These are phyloP conservation scores for Gyrodactylus bullatarudis DNA, from an alignment of 1,140 invertebrate species.

Conservation along the genomic window DNA sequence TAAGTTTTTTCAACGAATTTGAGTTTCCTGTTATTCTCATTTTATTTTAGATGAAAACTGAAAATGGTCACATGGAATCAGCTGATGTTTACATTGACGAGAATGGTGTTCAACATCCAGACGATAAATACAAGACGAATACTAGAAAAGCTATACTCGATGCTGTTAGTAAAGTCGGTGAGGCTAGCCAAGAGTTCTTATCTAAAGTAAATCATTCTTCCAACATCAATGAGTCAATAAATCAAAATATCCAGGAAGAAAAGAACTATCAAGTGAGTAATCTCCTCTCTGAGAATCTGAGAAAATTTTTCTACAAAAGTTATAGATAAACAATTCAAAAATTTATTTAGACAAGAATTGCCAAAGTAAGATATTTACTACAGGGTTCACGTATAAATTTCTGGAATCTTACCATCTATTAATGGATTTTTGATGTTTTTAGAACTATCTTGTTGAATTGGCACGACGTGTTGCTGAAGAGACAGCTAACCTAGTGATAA, in stretches of 20 bases:
- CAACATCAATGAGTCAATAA: neutral
- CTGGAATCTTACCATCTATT: neutral
- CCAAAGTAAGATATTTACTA: neutral
- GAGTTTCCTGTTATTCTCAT: neutral
- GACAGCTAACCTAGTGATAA: conserved; percentile 18
- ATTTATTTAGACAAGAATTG: neutral
- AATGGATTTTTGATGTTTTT: too few species aligned
- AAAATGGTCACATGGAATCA: neutral
- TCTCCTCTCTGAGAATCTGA: too few species aligned
- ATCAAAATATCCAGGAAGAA: neutral
- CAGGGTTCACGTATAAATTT: neutral
- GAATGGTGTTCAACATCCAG: too few species aligned
- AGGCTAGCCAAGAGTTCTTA: neutral
- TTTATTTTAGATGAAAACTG: neutral
- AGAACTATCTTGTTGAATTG: conserved; percentile 10
- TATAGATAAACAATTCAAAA: too few species aligned
- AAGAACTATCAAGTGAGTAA: neutral
- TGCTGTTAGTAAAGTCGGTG: conserved; percentile 1
- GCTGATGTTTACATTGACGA: neutral
- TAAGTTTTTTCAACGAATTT: neutral
- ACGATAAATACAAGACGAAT: neutral
- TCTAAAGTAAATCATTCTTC: neutral
- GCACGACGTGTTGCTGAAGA: conserved; percentile 21
- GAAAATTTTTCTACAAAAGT: too few species aligned
- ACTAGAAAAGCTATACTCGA: conserved; percentile 1